These are phyloP conservation scores for Drosophila colorata DNA, from an alignment of 2,888 invertebrate genomes.

Conservation along the genomic window DNA sequence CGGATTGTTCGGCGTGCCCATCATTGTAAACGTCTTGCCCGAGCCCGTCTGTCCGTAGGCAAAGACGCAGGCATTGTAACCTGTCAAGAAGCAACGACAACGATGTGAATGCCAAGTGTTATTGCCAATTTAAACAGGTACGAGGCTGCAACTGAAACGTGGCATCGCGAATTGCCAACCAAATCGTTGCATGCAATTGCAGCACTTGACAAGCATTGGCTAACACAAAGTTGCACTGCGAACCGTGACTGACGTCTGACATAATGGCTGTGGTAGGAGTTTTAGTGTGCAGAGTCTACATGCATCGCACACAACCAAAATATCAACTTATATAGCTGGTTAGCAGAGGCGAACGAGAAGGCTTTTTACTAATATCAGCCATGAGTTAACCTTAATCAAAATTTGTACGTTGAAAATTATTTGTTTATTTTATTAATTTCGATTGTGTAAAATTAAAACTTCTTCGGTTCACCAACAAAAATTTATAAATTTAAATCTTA, in stretches of 20 bases:
- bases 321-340: neutral
- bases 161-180: constrained; percentile 16
- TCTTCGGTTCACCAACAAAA: too few species aligned
- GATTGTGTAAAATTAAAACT: too few species aligned
- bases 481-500: too few species aligned
- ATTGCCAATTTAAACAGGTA: constrained; percentile 23
- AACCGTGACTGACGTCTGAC: constrained; percentile 22
- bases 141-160: constrained; percentile 8
- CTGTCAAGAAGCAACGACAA: constrained; percentile 54
- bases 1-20: constrained; percentile 92
- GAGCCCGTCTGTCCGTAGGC: constrained; percentile 97
- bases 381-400: too few species aligned
- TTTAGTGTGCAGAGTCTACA: neutral
- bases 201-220: constrained; percentile 25
- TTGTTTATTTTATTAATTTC: too few species aligned
- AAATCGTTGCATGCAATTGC: constrained; percentile 30
- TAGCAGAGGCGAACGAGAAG: neutral
- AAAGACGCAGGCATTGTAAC: constrained; percentile 95
- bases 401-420: too few species aligned
- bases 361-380: too few species aligned
- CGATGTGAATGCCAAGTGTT: constrained; percentile 19
- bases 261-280: neutral
- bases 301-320: neutral
- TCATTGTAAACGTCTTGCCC: constrained; percentile 97
- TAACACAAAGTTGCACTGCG: constrained; percentile 9